Evolutionary conservation across 2,888 invertebrate species (phyloP).

Genomic region (Thysanoteuthis rhombus): DNA sequence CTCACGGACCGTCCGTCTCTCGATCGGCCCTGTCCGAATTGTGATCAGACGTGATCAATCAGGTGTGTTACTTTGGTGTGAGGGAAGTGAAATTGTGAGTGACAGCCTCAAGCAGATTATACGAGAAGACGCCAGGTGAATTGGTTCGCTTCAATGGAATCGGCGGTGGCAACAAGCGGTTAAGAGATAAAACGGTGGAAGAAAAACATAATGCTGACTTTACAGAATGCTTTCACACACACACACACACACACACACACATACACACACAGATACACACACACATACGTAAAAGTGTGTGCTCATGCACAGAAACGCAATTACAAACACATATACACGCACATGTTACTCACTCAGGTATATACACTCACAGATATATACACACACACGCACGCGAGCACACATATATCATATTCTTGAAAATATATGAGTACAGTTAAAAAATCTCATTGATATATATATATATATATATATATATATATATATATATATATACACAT

Average conservation of each 20-base stretch:
- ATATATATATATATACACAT: not conserved
- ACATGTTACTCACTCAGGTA: not conserved
- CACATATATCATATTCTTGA: too few species aligned
- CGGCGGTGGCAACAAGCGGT: not conserved
- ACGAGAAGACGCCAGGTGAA: constrained; percentile 12
- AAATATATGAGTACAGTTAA: too few species aligned
- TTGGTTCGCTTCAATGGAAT: not conserved
- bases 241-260: not conserved
- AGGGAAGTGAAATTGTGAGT: not conserved
- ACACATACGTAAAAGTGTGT: not conserved
- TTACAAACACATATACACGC: not conserved
- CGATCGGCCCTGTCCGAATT: not conserved
- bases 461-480: not conserved
- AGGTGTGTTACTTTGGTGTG: not conserved
- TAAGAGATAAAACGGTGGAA: not conserved
- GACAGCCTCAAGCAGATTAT: not conserved
- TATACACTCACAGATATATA: not conserved
- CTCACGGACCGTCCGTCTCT: not conserved
- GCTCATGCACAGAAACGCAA: not conserved
- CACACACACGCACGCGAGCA: too few species aligned
- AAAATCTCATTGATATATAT: too few species aligned
- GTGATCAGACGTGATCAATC: not conserved
- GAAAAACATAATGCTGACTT: not conserved
- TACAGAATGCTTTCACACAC: not conserved
- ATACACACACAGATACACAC: not conserved